Base-by-base conservation (phyloP, 1,140 invertebrate species). In the Drosophila biarmipes region DNA sequence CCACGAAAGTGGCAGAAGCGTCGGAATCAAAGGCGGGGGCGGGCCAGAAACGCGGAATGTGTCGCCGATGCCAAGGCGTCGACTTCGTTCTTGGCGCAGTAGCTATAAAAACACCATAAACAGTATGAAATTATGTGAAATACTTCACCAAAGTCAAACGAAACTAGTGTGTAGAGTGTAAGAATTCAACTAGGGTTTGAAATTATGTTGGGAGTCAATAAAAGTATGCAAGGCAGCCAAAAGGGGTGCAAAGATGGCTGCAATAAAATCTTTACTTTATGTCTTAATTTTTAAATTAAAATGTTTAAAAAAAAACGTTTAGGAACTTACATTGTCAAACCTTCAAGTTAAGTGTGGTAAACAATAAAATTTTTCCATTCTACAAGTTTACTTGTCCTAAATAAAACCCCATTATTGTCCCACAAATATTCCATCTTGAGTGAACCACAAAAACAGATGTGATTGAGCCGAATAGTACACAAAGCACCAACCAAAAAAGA, bases 1-100 rank as follows among this genome's bases (percentile, higher is more conserved):
- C 37, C 58, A 45, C 43, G 46, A 58, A 75, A 62, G 42, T 54
- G 59, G 11, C 66, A 54, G 34, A 31, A 37, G 40, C 59, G 48
- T 69, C 52, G 35, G 43, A 58, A 43, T 57, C 66, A 72, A 51
- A 43, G 43, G 35, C 68, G 27, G 21, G 35, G 63, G 63, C 63
- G 63, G 62, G 40, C 35, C 6, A 34, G 24, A 27, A 34, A 52
- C 59, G 40, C 59, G 29, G 59, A 66, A 52, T 67, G 64, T 67
- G 63, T 67, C 63, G 59, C 58, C 59, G 45, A n/a, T 42, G 43
- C 45, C 58, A 34, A 74, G 52, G 78, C 67, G 48, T 58, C 46
- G 35, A 49, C 31, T 64, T 58, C 64, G 59, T 55, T 58, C 52
- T 75, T 54, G 57, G 64, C 71, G 74, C 77, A 74, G 69, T 74